Conservation (phyloP, 2,888 invertebrate genomes). For the Drymonia ruficornis region DNA sequence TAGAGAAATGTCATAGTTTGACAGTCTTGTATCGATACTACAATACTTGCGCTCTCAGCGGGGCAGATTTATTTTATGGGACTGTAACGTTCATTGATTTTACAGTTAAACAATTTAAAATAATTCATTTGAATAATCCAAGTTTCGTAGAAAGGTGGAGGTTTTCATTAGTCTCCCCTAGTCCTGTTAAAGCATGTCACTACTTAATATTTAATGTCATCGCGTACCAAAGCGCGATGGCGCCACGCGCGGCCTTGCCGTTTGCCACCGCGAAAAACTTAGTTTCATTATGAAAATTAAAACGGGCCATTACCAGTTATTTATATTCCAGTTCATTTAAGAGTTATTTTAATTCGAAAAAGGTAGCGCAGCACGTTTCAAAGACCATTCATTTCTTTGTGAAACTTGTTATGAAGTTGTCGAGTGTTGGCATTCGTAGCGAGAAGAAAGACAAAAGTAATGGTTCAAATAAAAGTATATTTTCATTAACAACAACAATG, state of each 20-base stretch:
- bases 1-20: no score
- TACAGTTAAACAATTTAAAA: conserved; percentile 5
- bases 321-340: conserved; percentile 25
- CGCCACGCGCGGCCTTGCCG: conserved; percentile 44
- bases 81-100: conserved; percentile 26
- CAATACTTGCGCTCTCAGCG: no score
- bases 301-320: conserved; percentile 29
- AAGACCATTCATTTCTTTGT: conserved; percentile 19
- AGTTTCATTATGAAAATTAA: conserved; percentile 49
- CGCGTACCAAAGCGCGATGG: conserved; percentile 54
- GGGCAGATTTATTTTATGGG: no score
- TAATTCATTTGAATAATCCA: conserved; percentile 12
- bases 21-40: no score
- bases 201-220: conserved; percentile 30
- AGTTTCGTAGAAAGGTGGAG: conserved; percentile 13
- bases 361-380: conserved; percentile 13
- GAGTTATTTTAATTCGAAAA: conserved; percentile 21
- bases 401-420: conserved; percentile 31
- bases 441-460: conserved; percentile 21
- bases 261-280: conserved; percentile 33
- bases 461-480: conserved; percentile 17
- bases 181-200: conserved; percentile 16
- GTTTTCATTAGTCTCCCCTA: conserved; percentile 22
- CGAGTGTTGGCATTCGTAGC: conserved; percentile 13
- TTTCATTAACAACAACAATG: conserved; percentile 29